Evolutionary conservation across 2,888 invertebrate genomes (phyloP).

Genomic region (Bembecia ichneumoniformis): DNA sequence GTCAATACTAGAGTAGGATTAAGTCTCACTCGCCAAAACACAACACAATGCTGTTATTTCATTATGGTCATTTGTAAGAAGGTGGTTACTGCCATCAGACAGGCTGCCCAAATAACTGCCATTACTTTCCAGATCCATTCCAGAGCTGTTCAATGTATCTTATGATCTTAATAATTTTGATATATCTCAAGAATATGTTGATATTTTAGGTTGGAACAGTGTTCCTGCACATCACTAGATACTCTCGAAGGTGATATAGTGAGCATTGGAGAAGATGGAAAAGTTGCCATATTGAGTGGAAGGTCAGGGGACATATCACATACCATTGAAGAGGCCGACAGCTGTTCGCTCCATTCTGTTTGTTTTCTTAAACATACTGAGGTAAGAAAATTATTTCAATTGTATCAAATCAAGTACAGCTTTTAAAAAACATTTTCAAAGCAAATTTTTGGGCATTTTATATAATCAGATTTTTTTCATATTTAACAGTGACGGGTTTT

Average conservation of each 20-base stretch:
- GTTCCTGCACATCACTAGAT: slow-evolving; percentile 84
- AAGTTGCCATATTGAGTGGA: slow-evolving; percentile 64
- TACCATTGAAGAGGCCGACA: slow-evolving; percentile 79
- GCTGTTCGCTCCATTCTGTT: slow-evolving; percentile 83
- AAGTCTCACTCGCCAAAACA: no score
- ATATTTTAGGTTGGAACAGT: slow-evolving; percentile 43
- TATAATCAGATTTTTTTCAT: not conserved
- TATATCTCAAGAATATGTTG: no score
- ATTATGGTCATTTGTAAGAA: no score
- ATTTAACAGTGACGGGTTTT: not conserved
- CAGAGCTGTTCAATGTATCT: no score
- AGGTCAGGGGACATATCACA: slow-evolving; percentile 53
- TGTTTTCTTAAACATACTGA: slow-evolving; percentile 79
- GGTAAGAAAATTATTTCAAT: slow-evolving; percentile 25
- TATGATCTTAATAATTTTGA: no score
- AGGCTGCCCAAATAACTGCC: no score
- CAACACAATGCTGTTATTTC: no score
- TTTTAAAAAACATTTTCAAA: not conserved
- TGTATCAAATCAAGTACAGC: no score
- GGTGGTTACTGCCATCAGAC: no score
- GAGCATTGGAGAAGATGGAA: slow-evolving; percentile 89
- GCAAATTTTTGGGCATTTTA: not conserved
- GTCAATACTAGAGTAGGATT: no score
- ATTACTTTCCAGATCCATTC: no score
- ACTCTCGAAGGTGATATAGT: slow-evolving; percentile 84